Conservation (phyloP, 2,113 vertebrate genomes). For the Manacus vitellinus region DNA sequence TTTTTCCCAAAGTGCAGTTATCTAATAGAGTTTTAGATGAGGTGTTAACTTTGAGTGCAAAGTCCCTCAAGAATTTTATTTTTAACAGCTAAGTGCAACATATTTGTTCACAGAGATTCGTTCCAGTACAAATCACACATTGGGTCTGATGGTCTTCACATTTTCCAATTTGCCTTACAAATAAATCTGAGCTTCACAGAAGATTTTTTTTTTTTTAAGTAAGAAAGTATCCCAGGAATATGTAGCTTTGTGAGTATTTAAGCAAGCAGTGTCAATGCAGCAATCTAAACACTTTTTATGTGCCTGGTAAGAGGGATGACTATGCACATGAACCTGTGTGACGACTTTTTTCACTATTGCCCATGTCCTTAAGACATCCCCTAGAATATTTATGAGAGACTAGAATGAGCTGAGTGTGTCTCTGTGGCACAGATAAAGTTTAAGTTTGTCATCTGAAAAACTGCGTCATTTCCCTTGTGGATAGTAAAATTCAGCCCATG, state of each 20-base stretch:
- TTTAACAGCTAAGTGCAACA: neutral
- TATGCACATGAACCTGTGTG: neutral
- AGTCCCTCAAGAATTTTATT: neutral
- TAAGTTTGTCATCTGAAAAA: neutral
- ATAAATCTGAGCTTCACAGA: neutral
- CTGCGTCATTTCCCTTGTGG: neutral
- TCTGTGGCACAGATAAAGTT: neutral
- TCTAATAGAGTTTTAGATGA: neutral
- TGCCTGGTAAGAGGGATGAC: neutral
- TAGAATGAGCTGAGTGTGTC: neutral
- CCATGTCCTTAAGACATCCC: neutral
- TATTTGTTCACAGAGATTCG: neutral
- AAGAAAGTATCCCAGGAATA: neutral
- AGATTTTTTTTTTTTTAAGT: neutral
- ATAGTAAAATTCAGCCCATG: rapidly evolving
- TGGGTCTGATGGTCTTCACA: neutral
- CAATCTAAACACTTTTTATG: neutral
- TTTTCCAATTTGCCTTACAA: neutral
- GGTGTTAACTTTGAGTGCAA: neutral
- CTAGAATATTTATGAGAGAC: neutral
- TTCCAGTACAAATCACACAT: neutral
- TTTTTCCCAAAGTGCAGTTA: neutral
- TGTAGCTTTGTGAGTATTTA: neutral
- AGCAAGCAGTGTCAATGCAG: neutral
- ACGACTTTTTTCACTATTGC: neutral